phyloP scores from a whole-genome alignment of 2,797 vertebrate species.

The Myripristis jacobus region DNA sequence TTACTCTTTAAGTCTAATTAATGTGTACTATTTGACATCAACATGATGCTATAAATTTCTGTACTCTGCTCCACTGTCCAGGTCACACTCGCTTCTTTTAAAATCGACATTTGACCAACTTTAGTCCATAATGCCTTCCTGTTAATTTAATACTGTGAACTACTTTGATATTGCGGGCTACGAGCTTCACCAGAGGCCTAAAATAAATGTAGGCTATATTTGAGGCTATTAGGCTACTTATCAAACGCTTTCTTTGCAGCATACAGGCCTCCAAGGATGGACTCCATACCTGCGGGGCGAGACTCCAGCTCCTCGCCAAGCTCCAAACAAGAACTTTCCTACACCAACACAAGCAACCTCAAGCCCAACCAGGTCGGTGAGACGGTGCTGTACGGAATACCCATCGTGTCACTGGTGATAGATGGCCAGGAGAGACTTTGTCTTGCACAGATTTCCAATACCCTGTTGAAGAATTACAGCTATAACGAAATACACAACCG shows the following conservation, averaged over 20 bases:
- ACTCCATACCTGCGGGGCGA: constrained; percentile 90
- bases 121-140: background rate
- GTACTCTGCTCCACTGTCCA: background rate
- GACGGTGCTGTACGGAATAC: constrained; percentile 94
- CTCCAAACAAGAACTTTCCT: constrained; percentile 90
- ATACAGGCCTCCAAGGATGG: constrained; percentile 89
- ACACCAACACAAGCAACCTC: constrained; percentile 85
- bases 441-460: constrained; percentile 93
- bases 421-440: constrained; percentile 95
- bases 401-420: constrained; percentile 95
- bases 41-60: background rate
- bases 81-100: background rate
- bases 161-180: background rate
- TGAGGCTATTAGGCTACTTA: background rate
- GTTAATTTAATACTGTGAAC: background rate
- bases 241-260: constrained; percentile 55
- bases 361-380: constrained; percentile 98
- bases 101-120: background rate
- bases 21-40: background rate
- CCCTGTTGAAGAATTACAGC: constrained; percentile 92
- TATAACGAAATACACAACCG: constrained; percentile 96
- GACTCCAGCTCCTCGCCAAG: constrained; percentile 90
- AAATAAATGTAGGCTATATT: too few relatives aligned
- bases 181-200: background rate
- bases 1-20: background rate